Percentiles rank a stretch among this genome's conserved stretches.
Conservation (phyloP, 37 sponge, comb jelly and placozoan species). For the Corticium candelabrum region DNA sequence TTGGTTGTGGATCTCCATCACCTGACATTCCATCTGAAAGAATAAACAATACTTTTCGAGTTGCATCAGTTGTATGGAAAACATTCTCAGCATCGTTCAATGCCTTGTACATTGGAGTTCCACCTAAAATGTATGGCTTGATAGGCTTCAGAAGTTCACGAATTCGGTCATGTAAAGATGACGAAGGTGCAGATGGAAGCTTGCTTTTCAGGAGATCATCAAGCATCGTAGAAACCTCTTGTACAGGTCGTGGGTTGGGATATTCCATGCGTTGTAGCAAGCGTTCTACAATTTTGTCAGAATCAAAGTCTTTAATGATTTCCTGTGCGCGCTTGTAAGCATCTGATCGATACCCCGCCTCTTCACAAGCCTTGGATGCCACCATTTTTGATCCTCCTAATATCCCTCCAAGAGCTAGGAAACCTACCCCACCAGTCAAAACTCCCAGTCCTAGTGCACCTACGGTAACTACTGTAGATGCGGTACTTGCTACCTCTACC, state of each 20-base stretch:
- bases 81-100: constrained; percentile 9
- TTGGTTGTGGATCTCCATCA: constrained; percentile 31
- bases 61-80: not conserved
- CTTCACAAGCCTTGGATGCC: no score
- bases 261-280: no score
- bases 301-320: not conserved
- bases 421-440: no score
- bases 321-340: not conserved
- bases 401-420: no score
- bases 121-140: constrained; percentile 32
- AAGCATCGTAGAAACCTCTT: constrained; percentile 17
- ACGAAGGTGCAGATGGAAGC: not conserved
- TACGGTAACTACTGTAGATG: no score
- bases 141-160: constrained; percentile 16
- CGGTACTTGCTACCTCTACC: no score
- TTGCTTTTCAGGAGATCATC: not conserved
- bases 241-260: constrained; percentile 11
- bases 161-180: constrained; percentile 14
- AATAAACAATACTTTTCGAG: constrained; percentile 26
- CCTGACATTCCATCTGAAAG: constrained; percentile 30
- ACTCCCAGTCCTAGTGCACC: no score
- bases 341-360: no score
- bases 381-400: no score
- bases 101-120: constrained; percentile 39
- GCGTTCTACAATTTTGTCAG: no score